Base-by-base conservation (phyloP, 2,797 vertebrate genomes). In the Pangasius djambal region DNA sequence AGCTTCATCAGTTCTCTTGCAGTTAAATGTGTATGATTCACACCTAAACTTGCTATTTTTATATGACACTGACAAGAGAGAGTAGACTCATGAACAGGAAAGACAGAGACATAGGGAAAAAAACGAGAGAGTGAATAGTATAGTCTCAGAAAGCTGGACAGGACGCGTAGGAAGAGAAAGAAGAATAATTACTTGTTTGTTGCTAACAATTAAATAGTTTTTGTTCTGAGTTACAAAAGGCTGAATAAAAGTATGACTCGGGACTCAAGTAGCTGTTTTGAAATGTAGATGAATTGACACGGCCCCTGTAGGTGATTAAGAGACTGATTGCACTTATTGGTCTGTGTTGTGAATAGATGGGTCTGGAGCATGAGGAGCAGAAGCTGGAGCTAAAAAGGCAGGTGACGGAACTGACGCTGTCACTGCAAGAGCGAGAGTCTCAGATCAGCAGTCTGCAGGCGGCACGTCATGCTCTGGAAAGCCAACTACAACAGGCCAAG, bases 361-460 rank as follows among this genome's bases (percentile, higher is more conserved):
- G 98, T 77, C 95, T 99, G 87, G 98, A 99, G 90, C 96, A 99
- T 0, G 98, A 99, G 93, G 98, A 99, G 4, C 97, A 99, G 91
- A 99, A 99, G 92, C 94, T 99, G 94, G 98, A 99, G 93, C 95
- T 99, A 6, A 98, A 99, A 92, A 96, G 97, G 55, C 98, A 99
- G 94, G 96, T 98, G 93, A 97, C 97, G 0, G 98, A 99, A 88
- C 89, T 99, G 94, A 98, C 98, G 89, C 96, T 99, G 91, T 97
- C 98, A 0, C 95, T 99, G 89, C 98, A 99, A 93, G 98, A 99
- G 94, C 94, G 98, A 0, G 98, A 99, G 89, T 97, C 98, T 63
- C 98, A 99, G 94, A 97, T 99, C 90, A 97, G 96, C 0, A 97
- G 96, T 86, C 95, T 98, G 89, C 98, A 99, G 94, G 96, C 97